These are phyloP conservation scores for Tarsius wallacei DNA, from an alignment of 2,797 vertebrate genomes.

Conservation along the genomic window DNA sequence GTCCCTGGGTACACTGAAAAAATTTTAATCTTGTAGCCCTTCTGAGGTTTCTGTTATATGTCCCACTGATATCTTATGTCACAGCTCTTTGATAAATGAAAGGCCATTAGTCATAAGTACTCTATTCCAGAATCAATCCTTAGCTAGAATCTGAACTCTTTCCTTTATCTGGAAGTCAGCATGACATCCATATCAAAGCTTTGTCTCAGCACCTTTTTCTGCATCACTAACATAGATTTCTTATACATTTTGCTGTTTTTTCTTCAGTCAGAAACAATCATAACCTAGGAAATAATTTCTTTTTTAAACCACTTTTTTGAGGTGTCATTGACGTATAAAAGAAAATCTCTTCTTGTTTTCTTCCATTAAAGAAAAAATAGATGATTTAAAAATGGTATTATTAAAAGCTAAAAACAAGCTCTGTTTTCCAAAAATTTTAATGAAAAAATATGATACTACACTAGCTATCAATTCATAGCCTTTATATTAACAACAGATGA, in stretches of 20 bases:
- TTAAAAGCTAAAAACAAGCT: neutral
- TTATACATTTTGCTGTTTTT: neutral
- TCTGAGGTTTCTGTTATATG: neutral
- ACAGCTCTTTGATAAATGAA: conserved; percentile 48
- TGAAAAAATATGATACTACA: neutral
- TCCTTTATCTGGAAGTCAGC: neutral
- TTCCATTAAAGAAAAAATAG: neutral
- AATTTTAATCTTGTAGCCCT: neutral
- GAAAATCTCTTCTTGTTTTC: neutral
- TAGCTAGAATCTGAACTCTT: neutral
- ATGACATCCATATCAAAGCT: neutral
- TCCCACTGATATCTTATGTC: neutral
- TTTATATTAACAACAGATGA: conserved; percentile 15
- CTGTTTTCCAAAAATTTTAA: conserved; percentile 16
- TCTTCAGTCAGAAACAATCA: neutral
- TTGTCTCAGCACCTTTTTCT: neutral
- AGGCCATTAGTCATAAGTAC: neutral
- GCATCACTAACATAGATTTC: neutral
- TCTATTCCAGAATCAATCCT: neutral
- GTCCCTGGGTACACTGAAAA: neutral
- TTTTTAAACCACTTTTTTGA: neutral
- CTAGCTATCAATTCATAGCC: neutral
- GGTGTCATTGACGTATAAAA: neutral
- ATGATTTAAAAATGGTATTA: neutral
- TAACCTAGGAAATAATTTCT: neutral